Percentiles rank a stretch among this genome's conserved stretches.
phyloP scores from a whole-genome alignment of 2,113 vertebrate species.

The human (Homo sapiens) region DNA sequence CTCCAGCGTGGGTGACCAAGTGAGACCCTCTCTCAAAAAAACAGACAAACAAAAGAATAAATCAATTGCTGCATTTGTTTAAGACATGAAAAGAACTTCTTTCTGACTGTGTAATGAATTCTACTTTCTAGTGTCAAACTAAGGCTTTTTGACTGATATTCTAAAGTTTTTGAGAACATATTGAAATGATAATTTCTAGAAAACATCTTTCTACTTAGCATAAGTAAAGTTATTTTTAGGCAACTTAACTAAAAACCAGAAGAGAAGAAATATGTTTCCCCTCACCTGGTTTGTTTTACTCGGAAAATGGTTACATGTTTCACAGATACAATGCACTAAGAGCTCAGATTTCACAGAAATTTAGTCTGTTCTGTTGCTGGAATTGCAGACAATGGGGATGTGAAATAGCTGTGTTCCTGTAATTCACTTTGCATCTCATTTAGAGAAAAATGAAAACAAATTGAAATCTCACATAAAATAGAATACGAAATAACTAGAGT shows the following conservation, averaged over 20 bases:
- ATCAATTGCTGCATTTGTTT: neutral
- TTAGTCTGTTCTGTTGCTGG: neutral
- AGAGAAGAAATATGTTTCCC: neutral
- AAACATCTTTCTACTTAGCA: neutral
- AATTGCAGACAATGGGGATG: neutral
- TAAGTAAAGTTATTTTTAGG: constrained; percentile 28
- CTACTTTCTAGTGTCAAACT: neutral
- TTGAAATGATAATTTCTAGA: constrained; percentile 34
- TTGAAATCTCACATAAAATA: constrained; percentile 9
- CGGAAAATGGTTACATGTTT: neutral
- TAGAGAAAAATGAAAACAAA: constrained; percentile 37
- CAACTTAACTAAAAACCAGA: constrained; percentile 19
- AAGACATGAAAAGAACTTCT: neutral
- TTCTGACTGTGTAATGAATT: neutral
- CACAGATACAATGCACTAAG: neutral
- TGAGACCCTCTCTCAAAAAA: too few relatives aligned
- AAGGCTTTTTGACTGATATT: neutral
- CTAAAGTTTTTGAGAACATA: neutral
- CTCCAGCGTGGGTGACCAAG: too few relatives aligned
- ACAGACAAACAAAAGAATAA: neutral
- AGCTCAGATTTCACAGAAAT: neutral
- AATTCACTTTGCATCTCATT: neutral
- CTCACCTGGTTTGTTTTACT: neutral
- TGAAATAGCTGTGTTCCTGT: neutral
- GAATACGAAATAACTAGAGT: neutral